phyloP scores from a whole-genome alignment of 2,888 invertebrate genomes.

The Beris chalybata region DNA sequence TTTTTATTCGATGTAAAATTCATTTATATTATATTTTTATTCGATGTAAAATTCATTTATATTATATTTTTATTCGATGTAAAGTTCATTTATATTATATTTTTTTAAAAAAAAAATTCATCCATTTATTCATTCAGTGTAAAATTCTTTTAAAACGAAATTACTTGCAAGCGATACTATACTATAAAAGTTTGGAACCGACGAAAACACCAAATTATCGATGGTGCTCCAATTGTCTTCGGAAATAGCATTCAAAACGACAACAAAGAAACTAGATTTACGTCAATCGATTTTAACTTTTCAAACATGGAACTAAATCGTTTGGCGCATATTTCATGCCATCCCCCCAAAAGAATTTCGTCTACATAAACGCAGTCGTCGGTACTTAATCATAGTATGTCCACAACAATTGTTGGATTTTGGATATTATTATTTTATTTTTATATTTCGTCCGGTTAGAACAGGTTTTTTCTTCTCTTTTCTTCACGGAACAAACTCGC shows the following conservation, averaged over 20 bases:
- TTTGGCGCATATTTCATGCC: constrained; percentile 12
- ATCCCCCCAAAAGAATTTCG: constrained; percentile 18
- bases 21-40: too few species aligned
- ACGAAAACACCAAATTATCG: not conserved
- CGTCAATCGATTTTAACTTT: constrained; percentile 7
- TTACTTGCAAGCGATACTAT: constrained; percentile 14
- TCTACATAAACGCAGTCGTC: constrained; percentile 3
- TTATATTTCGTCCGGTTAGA: too few species aligned
- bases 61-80: too few species aligned
- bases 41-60: too few species aligned
- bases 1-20: too few species aligned
- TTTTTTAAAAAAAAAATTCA: too few species aligned
- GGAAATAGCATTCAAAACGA: constrained; percentile 8
- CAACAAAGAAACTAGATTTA: constrained; percentile 20
- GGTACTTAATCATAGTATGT: not conserved
- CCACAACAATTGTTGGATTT: constrained; percentile 19
- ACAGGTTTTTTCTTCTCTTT: too few species aligned
- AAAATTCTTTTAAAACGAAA: too few species aligned
- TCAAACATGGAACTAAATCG: not conserved
- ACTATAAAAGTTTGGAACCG: constrained; percentile 14
- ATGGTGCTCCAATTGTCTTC: not conserved
- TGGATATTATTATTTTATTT: constrained; percentile 1
- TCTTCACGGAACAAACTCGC: too few species aligned
- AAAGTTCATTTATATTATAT: too few species aligned
- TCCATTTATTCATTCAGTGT: too few species aligned